A percentile compares a stretch with the other conserved stretches of the same genome.
These are phyloP conservation scores for Pollimyrus isidori DNA, from an alignment of 2,113 vertebrate genomes.

Conservation along the genomic window DNA sequence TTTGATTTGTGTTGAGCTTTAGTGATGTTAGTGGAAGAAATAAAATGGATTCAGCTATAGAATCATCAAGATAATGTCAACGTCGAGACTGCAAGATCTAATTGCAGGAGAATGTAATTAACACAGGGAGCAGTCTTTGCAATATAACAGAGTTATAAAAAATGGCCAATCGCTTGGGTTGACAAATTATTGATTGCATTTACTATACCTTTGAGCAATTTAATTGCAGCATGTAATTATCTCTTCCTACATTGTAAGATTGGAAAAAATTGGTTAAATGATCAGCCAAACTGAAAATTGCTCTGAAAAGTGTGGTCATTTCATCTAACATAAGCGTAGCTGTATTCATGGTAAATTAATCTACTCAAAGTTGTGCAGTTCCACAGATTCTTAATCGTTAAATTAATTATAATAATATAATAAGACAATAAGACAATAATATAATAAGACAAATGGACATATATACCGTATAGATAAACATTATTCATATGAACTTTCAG, in stretches of 20 bases:
- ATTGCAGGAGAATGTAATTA: not conserved
- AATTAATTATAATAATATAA: not conserved
- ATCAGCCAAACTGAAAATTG: not conserved
- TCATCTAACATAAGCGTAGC: not conserved
- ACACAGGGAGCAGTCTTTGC: not conserved
- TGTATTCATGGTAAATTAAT: not conserved
- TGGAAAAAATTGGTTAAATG: not conserved
- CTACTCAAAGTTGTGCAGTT: not conserved
- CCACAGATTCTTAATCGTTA: not conserved
- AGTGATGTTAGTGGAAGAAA: not conserved
- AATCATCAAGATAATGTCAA: not conserved
- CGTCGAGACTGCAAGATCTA: not conserved
- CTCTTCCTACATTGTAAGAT: not conserved
- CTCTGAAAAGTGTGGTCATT: not conserved
- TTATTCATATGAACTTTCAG: not conserved
- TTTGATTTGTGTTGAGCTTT: not conserved
- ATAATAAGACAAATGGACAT: not conserved
- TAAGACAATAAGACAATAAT: too few species aligned
- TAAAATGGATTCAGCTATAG: not conserved
- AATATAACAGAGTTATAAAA: not conserved
- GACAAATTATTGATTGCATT: slow-evolving; percentile 6
- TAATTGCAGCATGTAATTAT: not conserved
- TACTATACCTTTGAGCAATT: not conserved
- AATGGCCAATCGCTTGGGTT: not conserved
- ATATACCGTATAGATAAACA: not conserved